phyloP scores from a whole-genome alignment of 2,888 invertebrate species.

The Philereme transversata region DNA sequence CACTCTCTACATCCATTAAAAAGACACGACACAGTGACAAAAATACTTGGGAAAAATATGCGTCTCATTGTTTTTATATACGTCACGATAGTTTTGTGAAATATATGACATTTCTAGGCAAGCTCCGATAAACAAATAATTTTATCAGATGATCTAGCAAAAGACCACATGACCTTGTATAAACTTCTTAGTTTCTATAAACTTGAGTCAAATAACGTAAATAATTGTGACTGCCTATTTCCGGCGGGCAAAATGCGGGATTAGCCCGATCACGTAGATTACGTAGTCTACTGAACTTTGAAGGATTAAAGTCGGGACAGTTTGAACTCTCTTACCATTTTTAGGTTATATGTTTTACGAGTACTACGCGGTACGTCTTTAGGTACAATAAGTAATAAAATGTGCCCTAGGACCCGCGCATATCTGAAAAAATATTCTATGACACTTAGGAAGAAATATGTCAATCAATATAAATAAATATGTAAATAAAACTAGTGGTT shows the following conservation, averaged over 20 bases:
- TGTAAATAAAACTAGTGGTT: no score
- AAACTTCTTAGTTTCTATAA: slow-evolving; percentile 37
- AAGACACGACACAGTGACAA: slow-evolving; percentile 11
- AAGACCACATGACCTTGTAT: slow-evolving; percentile 27
- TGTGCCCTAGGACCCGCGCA: no score
- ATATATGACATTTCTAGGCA: slow-evolving; percentile 2
- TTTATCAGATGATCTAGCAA: slow-evolving; percentile 7
- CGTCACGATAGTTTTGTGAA: slow-evolving; percentile 5
- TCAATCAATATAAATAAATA: no score
- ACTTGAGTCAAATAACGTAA: slow-evolving; percentile 48
- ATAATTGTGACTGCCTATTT: slow-evolving; percentile 54
- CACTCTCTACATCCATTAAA: slow-evolving; percentile 20
- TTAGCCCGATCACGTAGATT: slow-evolving; percentile 42
- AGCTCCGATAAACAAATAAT: slow-evolving; percentile 4
- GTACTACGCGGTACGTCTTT: no score
- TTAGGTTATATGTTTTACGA: no score
- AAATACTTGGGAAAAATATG: slow-evolving; percentile 6
- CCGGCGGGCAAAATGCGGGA: slow-evolving; percentile 47
- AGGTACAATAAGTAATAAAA: no score
- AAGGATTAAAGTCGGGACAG: slow-evolving; percentile 5
- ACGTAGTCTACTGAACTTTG: slow-evolving; percentile 17
- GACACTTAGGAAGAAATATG: no score
- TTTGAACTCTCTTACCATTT: background rate
- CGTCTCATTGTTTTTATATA: background rate
- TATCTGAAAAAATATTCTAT: no score